Evolutionary conservation across 2,888 invertebrate species (phyloP).

Genomic region (Petrophora chlorosata): DNA sequence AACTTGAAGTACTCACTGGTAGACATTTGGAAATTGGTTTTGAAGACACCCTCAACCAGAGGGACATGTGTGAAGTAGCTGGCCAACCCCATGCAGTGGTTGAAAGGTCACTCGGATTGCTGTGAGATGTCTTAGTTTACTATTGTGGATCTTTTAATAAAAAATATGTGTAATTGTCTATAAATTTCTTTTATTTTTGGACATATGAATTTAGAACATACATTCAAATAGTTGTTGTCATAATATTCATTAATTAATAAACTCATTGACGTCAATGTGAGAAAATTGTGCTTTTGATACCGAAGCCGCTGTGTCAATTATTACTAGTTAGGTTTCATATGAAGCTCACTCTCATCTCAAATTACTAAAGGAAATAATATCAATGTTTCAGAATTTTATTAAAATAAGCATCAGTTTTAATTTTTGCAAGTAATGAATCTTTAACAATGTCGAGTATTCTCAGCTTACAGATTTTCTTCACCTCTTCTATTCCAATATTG

Average conservation of each 20-base stretch:
- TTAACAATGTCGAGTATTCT: constrained; percentile 82
- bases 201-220: too few species aligned
- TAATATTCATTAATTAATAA: not conserved
- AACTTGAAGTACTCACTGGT: constrained; percentile 89
- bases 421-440: constrained; percentile 32
- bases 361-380: too few species aligned
- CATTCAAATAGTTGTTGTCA: too few species aligned
- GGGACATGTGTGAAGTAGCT: constrained; percentile 89
- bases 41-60: constrained; percentile 89
- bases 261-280: too few species aligned
- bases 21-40: constrained; percentile 90
- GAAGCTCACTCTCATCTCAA: too few species aligned
- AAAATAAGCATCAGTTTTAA: not conserved
- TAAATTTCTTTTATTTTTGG: constrained; percentile 6
- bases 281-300: too few species aligned
- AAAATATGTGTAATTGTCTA: constrained; percentile 8
- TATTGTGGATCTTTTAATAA: constrained; percentile 22
- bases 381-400: too few species aligned
- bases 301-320: too few species aligned
- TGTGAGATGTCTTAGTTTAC: constrained; percentile 51
- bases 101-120: constrained; percentile 88
- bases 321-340: too few species aligned
- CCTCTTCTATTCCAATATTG: constrained; percentile 84
- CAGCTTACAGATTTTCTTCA: constrained; percentile 87
- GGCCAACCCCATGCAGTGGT: constrained; percentile 93